Evolutionary conservation across 2,888 invertebrate species (phyloP), one percentile per base, ranked within the genome.

Genomic region (Luffia ferchaultella): DNA sequence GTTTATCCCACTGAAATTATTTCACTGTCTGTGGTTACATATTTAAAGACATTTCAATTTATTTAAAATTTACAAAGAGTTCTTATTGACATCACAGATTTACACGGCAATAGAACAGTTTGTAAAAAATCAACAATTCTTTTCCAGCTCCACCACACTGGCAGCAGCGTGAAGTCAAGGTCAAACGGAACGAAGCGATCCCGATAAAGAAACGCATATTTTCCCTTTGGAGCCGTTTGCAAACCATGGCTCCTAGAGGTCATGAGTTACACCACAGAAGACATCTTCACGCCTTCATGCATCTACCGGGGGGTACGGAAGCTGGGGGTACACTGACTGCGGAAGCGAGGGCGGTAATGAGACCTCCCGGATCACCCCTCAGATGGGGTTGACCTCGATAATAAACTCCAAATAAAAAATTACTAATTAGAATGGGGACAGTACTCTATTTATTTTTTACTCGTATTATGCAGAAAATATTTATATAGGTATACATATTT

Each of bases 341-440:
- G 1, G 78, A 82, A 55, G 78, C 82, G 49, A 73, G 82, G 50
- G 67, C 66, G 46, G 55, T 77, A 53, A 65, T 76, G 62, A 65
- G 83, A 67, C 82, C 83, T 52, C 80, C 83, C 2, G 83, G 83
- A 54, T 80, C 82, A 16, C 83, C 83, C 2, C 61, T 83, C 41
- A 67, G 83, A 55, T 85, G 82, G 79, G 80, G 85, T 51, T 77
- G 63, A 76, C 61, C 30, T 30, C 3, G 3, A 30, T 3, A 30
- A 30, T n/a, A 30, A 30, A 30, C 12, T 30, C 30, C 30, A 30
- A 30, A 30, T 30, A 30, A 30, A 30, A 30, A 12, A 12, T 30
- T n/a, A n/a, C n/a, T n/a, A n/a, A n/a, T n/a, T 3, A 12, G 12
- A 12, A 30, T 7, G 30, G 30, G 30, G 12, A 30, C 30, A 30